These are phyloP conservation scores for Spodoptera picta DNA, from an alignment of 2,888 invertebrate genomes.

Conservation along the genomic window DNA sequence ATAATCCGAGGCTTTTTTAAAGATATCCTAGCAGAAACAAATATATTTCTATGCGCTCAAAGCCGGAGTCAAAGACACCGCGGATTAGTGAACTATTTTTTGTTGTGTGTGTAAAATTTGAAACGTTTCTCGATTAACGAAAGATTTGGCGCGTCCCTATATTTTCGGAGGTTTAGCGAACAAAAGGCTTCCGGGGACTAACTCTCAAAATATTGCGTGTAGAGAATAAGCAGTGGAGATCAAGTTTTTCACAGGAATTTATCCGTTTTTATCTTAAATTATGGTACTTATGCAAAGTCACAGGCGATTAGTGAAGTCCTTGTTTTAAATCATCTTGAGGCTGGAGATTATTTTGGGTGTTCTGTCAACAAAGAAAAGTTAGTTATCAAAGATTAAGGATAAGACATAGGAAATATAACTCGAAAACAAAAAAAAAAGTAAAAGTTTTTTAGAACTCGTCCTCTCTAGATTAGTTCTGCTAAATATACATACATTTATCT, in stretches of 20 bases:
- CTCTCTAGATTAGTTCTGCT: no score
- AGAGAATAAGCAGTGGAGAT: slow-evolving; percentile 71
- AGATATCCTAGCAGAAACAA: slow-evolving; percentile 81
- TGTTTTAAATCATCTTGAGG: slow-evolving; percentile 36
- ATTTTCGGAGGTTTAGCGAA: slow-evolving; percentile 73
- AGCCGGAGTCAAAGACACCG: slow-evolving; percentile 83
- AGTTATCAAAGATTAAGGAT: background rate
- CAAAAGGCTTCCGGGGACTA: slow-evolving; percentile 84
- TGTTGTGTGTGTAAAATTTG: slow-evolving; percentile 76
- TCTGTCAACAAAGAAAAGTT: slow-evolving; percentile 2
- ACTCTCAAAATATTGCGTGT: slow-evolving; percentile 74
- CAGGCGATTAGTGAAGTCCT: slow-evolving; percentile 26
- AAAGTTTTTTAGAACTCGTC: no score
- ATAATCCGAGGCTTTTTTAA: slow-evolving; percentile 84
- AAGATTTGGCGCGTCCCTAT: slow-evolving; percentile 80
- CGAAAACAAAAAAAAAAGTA: no score
- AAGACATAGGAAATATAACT: background rate
- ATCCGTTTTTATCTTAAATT: slow-evolving; percentile 56
- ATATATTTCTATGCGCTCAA: slow-evolving; percentile 72
- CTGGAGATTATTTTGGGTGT: slow-evolving; percentile 14
- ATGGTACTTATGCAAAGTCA: slow-evolving; percentile 56
- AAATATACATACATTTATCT: no score
- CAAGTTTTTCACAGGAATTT: slow-evolving; percentile 72
- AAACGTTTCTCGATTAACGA: slow-evolving; percentile 82
- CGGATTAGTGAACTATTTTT: slow-evolving; percentile 83